These are phyloP conservation scores for Drosophila pachea DNA, from an alignment of 1,140 invertebrate genomes.

Conservation along the genomic window DNA sequence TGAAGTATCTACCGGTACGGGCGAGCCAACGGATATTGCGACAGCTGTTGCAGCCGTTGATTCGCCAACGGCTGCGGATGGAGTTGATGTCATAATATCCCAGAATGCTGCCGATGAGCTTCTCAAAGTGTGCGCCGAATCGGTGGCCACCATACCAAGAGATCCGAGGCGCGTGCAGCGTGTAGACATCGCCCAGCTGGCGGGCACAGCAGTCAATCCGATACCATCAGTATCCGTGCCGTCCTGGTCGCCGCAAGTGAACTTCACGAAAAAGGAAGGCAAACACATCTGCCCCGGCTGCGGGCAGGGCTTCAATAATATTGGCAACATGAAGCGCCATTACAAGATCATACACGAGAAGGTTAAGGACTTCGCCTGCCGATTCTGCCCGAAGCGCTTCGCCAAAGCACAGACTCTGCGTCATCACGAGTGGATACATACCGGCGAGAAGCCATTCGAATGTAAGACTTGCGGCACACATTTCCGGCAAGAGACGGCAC, in stretches of 20 bases:
- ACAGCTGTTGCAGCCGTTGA: background rate
- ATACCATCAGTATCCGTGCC: conserved; percentile 71
- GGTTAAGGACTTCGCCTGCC: conserved; percentile 74
- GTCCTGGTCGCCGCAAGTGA: conserved; percentile 72
- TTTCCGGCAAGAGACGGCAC: conserved; percentile 71
- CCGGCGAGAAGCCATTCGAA: conserved; percentile 79
- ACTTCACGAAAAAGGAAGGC: conserved; percentile 76
- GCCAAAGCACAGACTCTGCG: conserved; percentile 76
- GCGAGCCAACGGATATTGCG: conserved; percentile 23
- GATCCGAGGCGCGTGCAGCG: conserved; percentile 71
- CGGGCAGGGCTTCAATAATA: conserved; percentile 74
- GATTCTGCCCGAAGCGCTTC: conserved; percentile 70
- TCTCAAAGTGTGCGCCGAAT: conserved; percentile 73
- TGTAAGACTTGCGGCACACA: conserved; percentile 71
- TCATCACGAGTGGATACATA: conserved; percentile 77
- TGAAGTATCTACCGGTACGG: conserved; percentile 20
- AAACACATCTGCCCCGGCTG: conserved; percentile 74
- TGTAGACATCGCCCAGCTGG: conserved; percentile 66
- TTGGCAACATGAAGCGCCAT: conserved; percentile 74
- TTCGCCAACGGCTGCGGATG: background rate
- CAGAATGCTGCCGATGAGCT: conserved; percentile 74
- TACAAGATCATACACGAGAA: conserved; percentile 77
- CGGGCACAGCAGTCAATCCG: conserved; percentile 71
- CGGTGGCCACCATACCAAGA: conserved; percentile 70
- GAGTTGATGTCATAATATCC: conserved; percentile 41